phyloP scores from a whole-genome alignment of 2,797 vertebrate genomes.

The Molossus alvarezi region DNA sequence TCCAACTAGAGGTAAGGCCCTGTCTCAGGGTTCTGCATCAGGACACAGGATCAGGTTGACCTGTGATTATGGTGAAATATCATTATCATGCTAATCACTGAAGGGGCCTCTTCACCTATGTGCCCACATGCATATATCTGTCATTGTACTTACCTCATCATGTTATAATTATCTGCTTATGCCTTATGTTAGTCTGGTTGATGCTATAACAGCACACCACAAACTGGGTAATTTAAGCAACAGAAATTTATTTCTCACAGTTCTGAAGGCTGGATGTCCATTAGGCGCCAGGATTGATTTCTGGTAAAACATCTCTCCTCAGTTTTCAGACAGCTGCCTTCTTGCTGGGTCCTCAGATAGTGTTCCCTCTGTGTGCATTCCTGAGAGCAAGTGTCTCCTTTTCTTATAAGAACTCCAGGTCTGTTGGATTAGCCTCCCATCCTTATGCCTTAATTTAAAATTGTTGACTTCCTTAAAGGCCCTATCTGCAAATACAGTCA shows the following conservation, averaged over 20 bases:
- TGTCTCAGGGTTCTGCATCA: not conserved
- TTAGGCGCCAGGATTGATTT: not conserved
- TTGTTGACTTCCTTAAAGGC: conserved; percentile 5
- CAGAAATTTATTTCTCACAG: too few relatives aligned
- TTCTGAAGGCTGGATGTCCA: not conserved
- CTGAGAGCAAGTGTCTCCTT: not conserved
- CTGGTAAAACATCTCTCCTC: not conserved
- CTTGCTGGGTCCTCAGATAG: not conserved
- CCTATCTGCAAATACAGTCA: too few relatives aligned
- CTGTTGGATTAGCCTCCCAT: not conserved
- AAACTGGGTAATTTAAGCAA: not conserved
- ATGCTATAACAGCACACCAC: not conserved
- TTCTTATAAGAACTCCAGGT: not conserved
- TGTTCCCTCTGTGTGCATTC: not conserved
- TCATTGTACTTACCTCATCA: not conserved
- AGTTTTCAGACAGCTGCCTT: not conserved
- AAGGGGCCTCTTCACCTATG: not conserved
- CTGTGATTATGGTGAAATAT: not conserved
- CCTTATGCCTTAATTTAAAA: not conserved
- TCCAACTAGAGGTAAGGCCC: not conserved
- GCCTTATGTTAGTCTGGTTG: not conserved
- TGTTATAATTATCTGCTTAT: not conserved
- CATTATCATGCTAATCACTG: conserved; percentile 4
- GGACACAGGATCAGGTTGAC: not conserved
- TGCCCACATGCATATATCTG: not conserved